phyloP scores from a whole-genome alignment of 2,113 vertebrate genomes.

The Micronycteris hirsuta region DNA sequence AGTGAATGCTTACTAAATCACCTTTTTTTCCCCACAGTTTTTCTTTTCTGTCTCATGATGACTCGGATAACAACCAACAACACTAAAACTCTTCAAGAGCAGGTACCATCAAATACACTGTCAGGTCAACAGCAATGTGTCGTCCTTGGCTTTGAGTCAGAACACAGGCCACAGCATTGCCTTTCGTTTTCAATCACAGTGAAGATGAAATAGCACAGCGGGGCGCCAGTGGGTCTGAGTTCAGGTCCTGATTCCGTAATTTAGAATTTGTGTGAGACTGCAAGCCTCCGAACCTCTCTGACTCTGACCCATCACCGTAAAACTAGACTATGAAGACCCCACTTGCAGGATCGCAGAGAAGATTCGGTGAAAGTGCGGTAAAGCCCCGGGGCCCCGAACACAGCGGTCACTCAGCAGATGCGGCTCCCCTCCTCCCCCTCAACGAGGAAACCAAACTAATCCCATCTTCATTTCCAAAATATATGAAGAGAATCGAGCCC shows the following conservation, averaged over 20 bases:
- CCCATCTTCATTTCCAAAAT: not conserved
- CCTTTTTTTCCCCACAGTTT: fast-evolving
- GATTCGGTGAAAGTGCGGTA: fast-evolving
- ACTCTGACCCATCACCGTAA: not conserved
- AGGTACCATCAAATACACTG: not conserved
- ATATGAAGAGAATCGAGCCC: not conserved
- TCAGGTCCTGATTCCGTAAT: not conserved
- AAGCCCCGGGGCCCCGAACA: not conserved
- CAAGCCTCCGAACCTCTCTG: not conserved
- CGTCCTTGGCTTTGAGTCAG: not conserved
- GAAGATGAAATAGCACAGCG: not conserved
- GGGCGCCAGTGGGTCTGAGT: not conserved
- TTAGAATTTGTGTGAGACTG: not conserved
- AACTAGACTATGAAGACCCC: not conserved
- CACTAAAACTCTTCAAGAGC: not conserved
- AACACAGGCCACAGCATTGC: not conserved
- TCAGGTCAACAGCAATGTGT: not conserved
- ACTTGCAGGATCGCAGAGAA: not conserved
- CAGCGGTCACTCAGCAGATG: not conserved
- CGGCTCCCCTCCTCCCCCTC: not conserved
- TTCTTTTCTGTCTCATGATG: not conserved
- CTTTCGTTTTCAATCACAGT: fast-evolving
- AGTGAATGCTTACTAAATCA: not conserved
- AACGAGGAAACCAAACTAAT: not conserved
- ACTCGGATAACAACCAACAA: not conserved